Percentiles rank a stretch among this genome's conserved stretches.
Conservation (phyloP, 2,797 vertebrate genomes). For the Bradypodion ventrale region DNA sequence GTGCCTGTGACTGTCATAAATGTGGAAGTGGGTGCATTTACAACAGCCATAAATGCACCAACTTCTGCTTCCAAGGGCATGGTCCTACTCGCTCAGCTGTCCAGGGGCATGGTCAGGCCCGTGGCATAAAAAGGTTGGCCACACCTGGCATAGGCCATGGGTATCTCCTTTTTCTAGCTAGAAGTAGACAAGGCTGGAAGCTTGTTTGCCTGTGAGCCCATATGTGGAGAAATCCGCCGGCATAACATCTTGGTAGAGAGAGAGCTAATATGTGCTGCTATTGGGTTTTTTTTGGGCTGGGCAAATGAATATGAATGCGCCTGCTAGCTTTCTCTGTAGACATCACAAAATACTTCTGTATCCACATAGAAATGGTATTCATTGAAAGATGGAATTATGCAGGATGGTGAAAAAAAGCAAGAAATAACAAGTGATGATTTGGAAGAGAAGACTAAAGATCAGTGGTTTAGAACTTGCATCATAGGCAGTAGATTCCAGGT, state of each 20-base stretch:
- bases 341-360: neutral
- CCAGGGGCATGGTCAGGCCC: too few species aligned
- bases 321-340: neutral
- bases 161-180: neutral
- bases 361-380: too few species aligned
- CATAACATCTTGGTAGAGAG: neutral
- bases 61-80: too few species aligned
- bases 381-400: neutral
- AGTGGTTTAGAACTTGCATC: neutral
- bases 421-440: neutral
- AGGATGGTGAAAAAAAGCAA: neutral
- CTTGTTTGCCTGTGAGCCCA: neutral
- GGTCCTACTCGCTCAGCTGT: too few species aligned
- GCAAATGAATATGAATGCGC: neutral
- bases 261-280: neutral
- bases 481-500: neutral
- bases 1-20: too few species aligned
- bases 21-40: too few species aligned
- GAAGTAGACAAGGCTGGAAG: neutral
- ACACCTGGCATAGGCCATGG: too few species aligned
- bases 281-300: neutral
- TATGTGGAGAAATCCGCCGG: neutral
- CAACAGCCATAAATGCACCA: too few species aligned
- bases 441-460: neutral
- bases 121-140: too few species aligned